These are phyloP conservation scores for Zaprionus gabonicus DNA, from an alignment of 1,140 invertebrate genomes.

Conservation along the genomic window DNA sequence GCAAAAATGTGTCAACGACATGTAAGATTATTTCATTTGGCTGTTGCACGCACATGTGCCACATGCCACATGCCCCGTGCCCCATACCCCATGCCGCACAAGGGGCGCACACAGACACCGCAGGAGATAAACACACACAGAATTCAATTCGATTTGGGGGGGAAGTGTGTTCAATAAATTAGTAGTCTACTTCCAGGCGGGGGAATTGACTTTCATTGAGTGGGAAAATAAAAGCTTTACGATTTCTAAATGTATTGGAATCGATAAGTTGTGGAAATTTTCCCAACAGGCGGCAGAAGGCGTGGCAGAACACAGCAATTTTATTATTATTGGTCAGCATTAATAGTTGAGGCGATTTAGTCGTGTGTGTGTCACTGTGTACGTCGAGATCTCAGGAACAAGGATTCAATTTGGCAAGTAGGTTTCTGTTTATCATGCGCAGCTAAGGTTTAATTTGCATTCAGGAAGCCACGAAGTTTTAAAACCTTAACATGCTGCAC, in stretches of 20 bases:
- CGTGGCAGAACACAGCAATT: too few species aligned
- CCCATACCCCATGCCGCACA: slow-evolving; percentile 6
- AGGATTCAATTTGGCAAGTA: background rate
- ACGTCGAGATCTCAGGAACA: background rate
- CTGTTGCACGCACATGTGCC: slow-evolving; percentile 21
- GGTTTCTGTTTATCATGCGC: too few species aligned
- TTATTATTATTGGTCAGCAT: too few species aligned
- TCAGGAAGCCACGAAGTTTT: too few species aligned
- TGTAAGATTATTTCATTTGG: slow-evolving; percentile 82
- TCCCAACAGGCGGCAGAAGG: too few species aligned
- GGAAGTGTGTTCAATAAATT: slow-evolving; percentile 4
- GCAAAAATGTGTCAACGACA: slow-evolving; percentile 83
- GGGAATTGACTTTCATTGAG: slow-evolving; percentile 2
- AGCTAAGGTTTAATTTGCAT: too few species aligned
- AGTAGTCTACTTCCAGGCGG: background rate
- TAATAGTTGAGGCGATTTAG: too few species aligned
- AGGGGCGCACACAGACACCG: slow-evolving; percentile 8
- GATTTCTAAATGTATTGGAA: background rate
- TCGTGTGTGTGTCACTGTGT: too few species aligned
- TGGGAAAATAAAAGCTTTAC: background rate
- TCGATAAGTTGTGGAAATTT: background rate
- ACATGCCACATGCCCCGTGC: slow-evolving; percentile 15
- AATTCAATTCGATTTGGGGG: too few species aligned
- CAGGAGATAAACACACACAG: slow-evolving; percentile 21
- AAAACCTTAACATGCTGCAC: too few species aligned